phyloP scores from a whole-genome alignment of 2,888 invertebrate genomes.

The Cantharis lateralis region DNA sequence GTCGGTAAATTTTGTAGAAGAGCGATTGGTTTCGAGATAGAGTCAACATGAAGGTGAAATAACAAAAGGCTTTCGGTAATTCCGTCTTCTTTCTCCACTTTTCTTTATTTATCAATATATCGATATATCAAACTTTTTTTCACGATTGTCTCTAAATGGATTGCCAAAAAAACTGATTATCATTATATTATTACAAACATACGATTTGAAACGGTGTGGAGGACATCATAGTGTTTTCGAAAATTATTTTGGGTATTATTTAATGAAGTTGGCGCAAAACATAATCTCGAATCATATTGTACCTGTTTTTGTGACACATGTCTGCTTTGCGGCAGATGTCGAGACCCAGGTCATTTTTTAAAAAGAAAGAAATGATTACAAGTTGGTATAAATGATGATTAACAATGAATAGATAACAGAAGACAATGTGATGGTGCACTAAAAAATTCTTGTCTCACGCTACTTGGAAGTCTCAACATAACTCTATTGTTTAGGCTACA shows the following conservation, averaged over 20 bases:
- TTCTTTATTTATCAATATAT: neutral
- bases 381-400: slow-evolving; percentile 48
- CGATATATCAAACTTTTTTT: neutral
- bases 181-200: neutral
- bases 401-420: slow-evolving; percentile 45
- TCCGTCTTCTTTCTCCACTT: neutral
- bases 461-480: slow-evolving; percentile 33
- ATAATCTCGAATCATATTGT: slow-evolving; percentile 16
- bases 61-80: slow-evolving; percentile 21
- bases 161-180: neutral
- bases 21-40: slow-evolving; percentile 41
- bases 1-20: slow-evolving; percentile 49
- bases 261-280: slow-evolving; percentile 1
- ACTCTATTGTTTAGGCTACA: neutral
- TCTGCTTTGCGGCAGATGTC: slow-evolving; percentile 40
- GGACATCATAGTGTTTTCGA: neutral
- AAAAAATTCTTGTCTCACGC: slow-evolving; percentile 51
- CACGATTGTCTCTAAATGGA: neutral
- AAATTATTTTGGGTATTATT: neutral
- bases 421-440: slow-evolving; percentile 38
- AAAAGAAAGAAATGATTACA: slow-evolving; percentile 46
- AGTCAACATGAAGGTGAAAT: slow-evolving; percentile 22
- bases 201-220: no score
- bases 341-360: slow-evolving; percentile 40
- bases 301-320: slow-evolving; percentile 35